Percentiles rank a stretch among this genome's conserved stretches.
These are phyloP conservation scores for Macrotis lagotis DNA, from an alignment of 2,113 vertebrate genomes.

Conservation along the genomic window DNA sequence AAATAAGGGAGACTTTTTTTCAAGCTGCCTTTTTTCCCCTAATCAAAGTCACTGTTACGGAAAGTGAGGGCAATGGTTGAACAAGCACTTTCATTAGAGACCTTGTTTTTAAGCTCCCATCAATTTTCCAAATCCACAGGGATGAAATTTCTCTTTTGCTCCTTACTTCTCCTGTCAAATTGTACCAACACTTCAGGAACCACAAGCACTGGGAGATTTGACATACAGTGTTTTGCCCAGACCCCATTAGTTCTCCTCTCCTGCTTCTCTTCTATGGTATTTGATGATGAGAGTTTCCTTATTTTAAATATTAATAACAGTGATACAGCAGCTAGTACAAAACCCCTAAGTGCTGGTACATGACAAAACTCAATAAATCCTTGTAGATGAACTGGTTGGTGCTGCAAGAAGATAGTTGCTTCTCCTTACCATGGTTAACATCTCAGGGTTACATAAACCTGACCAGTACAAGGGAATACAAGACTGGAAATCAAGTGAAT, in stretches of 20 bases:
- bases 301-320: constrained; percentile 13
- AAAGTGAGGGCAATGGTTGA: neutral
- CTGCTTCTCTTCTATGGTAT: neutral
- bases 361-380: neutral
- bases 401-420: neutral
- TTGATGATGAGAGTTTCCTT: neutral
- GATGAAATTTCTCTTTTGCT: neutral
- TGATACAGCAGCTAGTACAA: neutral
- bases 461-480: neutral
- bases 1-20: neutral
- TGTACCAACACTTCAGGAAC: neutral
- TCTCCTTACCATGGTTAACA: neutral
- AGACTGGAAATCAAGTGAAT: neutral
- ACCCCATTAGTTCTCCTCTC: neutral
- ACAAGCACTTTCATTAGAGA: constrained; percentile 11
- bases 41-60: neutral
- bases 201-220: constrained; percentile 15
- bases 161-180: constrained; percentile 25
- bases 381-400: neutral
- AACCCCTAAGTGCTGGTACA: neutral
- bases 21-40: neutral
- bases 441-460: neutral
- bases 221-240: neutral
- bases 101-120: constrained; percentile 14
- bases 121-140: constrained; percentile 16